A percentile compares a stretch with the other conserved stretches of the same genome.
Evolutionary conservation across 2,888 invertebrate genomes (phyloP).

Genomic region (Periphyllus acericola): DNA sequence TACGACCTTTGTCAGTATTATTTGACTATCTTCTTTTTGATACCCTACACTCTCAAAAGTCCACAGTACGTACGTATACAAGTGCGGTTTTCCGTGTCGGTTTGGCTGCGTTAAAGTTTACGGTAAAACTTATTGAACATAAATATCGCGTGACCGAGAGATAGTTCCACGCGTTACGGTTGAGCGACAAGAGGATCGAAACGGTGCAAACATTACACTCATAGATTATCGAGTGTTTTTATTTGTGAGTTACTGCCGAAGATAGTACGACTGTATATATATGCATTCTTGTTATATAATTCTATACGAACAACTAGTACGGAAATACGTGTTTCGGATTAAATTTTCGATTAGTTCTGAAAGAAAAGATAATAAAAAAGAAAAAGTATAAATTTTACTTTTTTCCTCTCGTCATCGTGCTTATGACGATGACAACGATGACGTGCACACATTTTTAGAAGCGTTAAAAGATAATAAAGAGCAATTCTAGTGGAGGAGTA

Average conservation of each 20-base stretch:
- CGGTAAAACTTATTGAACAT: constrained; percentile 50
- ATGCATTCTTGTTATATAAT: neutral
- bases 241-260: constrained; percentile 1
- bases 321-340: constrained; percentile 4
- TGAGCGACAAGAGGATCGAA: constrained; percentile 43
- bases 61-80: neutral
- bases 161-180: constrained; percentile 33
- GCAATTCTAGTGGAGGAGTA: neutral
- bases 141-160: constrained; percentile 12
- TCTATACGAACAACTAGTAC: neutral
- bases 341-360: neutral
- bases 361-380: too few relatives aligned
- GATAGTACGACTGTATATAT: neutral
- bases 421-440: neutral
- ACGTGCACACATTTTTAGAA: neutral
- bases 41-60: too few relatives aligned
- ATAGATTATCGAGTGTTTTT: constrained; percentile 48
- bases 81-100: neutral
- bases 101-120: constrained; percentile 34
- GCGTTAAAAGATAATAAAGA: neutral
- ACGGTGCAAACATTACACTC: constrained; percentile 27
- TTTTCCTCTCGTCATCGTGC: neutral
- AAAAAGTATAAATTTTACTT: constrained; percentile 7
- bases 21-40: too few relatives aligned
- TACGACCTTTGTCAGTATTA: neutral